phyloP scores from a whole-genome alignment of 2,113 vertebrate species.

The Melanerpes formicivorus region DNA sequence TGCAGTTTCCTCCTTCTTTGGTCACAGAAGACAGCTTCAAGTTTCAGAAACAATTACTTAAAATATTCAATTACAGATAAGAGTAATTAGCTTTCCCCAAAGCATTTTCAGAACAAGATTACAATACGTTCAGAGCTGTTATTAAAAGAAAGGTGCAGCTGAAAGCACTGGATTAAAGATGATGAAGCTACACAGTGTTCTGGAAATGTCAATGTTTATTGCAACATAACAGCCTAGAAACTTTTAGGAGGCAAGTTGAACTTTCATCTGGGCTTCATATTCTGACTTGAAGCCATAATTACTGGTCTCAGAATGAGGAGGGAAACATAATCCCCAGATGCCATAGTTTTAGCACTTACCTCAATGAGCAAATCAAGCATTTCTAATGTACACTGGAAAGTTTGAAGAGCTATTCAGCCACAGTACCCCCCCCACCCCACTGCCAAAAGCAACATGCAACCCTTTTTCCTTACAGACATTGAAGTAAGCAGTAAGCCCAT shows the following conservation, averaged over 20 bases:
- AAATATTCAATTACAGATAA: not conserved
- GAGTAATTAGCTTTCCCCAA: not conserved
- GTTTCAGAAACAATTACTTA: not conserved
- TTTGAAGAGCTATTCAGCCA: not conserved
- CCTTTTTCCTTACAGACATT: not conserved
- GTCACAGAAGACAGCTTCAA: not conserved
- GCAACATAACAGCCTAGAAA: not conserved
- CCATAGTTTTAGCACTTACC: not conserved
- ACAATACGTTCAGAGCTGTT: not conserved
- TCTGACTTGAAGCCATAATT: not conserved
- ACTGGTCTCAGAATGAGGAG: not conserved
- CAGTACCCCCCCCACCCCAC: accelerated
- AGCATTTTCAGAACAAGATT: constrained; percentile 18
- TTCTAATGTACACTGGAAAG: not conserved
- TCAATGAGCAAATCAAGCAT: not conserved
- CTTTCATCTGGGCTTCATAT: not conserved
- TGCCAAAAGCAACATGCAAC: not conserved
- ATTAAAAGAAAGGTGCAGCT: not conserved
- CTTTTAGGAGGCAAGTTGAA: not conserved
- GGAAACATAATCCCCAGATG: not conserved
- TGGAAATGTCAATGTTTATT: constrained; percentile 32
- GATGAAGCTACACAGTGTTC: not conserved
- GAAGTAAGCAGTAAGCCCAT: not conserved
- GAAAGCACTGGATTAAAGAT: not conserved
- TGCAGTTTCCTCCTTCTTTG: not conserved